A percentile compares a stretch with the other conserved stretches of the same genome.
Conservation (phyloP, 2,888 invertebrate species). For the Eugnorisma glareosa region DNA sequence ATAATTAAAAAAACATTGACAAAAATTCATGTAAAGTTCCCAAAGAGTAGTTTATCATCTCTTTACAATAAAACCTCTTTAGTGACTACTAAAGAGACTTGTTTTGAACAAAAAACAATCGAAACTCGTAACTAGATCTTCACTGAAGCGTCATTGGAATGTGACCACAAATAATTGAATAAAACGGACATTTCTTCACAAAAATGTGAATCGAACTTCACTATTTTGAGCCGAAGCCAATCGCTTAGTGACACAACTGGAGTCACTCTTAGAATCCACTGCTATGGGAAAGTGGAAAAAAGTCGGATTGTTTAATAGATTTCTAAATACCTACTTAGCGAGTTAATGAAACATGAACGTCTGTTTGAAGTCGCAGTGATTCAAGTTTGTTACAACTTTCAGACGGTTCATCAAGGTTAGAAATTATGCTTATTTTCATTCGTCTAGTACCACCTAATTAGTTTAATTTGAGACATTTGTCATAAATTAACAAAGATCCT, state of each 20-base stretch:
- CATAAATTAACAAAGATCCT: too few species aligned
- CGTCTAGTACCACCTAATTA: background rate
- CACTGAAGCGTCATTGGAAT: conserved; percentile 80
- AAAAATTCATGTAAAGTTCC: background rate
- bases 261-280: conserved; percentile 75
- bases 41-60: conserved; percentile 7
- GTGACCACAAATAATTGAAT: conserved; percentile 80
- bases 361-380: conserved; percentile 15
- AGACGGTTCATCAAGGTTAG: background rate
- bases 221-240: conserved; percentile 77
- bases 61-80: conserved; percentile 46
- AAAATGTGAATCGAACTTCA: conserved; percentile 75
- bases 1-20: background rate
- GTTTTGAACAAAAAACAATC: conserved; percentile 65
- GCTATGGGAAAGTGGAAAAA: conserved; percentile 81
- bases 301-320: conserved; percentile 72
- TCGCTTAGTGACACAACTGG: conserved; percentile 82
- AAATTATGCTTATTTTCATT: background rate
- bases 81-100: too few species aligned
- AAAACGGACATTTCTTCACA: conserved; percentile 77
- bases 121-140: conserved; percentile 65
- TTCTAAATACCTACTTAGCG: conserved; percentile 49
- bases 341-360: conserved; percentile 46
- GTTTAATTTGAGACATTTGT: conserved; percentile 3
- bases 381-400: conserved; percentile 18